phyloP scores from a whole-genome alignment of 2,888 invertebrate genomes.

The Amblyjoppa proteus region DNA sequence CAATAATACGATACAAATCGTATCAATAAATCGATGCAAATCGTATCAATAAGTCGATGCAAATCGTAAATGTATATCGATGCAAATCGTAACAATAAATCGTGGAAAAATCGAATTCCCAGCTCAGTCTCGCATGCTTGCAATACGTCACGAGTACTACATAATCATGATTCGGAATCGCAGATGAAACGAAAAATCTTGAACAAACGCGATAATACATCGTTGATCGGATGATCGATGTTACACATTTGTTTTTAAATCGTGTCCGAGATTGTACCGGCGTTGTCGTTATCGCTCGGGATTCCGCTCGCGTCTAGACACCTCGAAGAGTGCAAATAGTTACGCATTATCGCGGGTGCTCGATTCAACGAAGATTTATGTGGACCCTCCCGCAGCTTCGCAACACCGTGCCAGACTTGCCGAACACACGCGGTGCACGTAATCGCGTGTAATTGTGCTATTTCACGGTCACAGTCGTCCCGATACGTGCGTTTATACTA shows the following conservation, averaged over 20 bases:
- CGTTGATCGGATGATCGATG: background rate
- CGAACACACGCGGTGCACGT: slow-evolving; percentile 44
- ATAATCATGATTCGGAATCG: background rate
- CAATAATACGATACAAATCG: background rate
- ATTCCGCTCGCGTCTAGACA: slow-evolving; percentile 38
- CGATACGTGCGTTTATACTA: background rate
- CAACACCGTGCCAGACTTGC: background rate
- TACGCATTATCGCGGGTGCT: slow-evolving; percentile 34
- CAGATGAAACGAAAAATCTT: background rate
- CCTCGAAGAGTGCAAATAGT: slow-evolving; percentile 9
- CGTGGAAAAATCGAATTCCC: background rate
- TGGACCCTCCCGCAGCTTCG: background rate
- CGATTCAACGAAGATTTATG: slow-evolving; percentile 47
- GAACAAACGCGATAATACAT: background rate
- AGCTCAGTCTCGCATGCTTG: background rate
- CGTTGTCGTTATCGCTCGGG: slow-evolving; percentile 1
- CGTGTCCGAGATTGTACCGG: background rate
- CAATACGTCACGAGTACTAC: background rate
- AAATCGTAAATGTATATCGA: background rate
- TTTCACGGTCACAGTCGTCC: slow-evolving; percentile 33
- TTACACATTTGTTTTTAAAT: background rate
- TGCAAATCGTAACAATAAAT: background rate
- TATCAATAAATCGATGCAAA: slow-evolving; percentile 1
- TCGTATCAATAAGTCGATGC: background rate
- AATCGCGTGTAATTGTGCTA: slow-evolving; percentile 57